Conservation (phyloP, 2,888 invertebrate species). For the Dasysyrphus tricinctus region DNA sequence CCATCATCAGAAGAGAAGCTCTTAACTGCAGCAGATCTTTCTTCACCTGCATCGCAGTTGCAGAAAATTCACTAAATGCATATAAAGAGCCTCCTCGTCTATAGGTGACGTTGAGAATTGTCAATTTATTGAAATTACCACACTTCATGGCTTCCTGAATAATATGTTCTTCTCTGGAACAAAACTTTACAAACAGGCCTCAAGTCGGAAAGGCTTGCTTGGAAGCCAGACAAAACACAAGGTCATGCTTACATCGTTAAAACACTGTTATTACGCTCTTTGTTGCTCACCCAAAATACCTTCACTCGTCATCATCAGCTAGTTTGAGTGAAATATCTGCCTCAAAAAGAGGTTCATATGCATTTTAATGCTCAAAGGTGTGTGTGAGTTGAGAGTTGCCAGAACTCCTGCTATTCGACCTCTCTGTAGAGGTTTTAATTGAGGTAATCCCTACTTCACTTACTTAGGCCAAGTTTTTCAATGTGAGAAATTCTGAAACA, state of each 20-base stretch:
- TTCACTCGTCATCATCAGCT: conserved; percentile 32
- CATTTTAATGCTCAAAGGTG: conserved; percentile 13
- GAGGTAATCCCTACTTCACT: no score
- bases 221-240: conserved; percentile 32
- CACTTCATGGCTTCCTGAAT: conserved; percentile 51
- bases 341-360: not conserved
- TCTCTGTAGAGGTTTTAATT: no score
- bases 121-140: conserved; percentile 53
- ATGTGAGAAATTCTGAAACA: no score
- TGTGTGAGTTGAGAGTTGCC: not conserved
- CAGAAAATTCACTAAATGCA: conserved; percentile 12
- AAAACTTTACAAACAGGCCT: conserved; percentile 14
- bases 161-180: not conserved
- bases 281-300: conserved; percentile 30
- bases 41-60: conserved; percentile 11
- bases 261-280: conserved; percentile 59
- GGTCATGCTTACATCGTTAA: conserved; percentile 59
- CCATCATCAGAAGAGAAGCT: not conserved
- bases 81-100: conserved; percentile 27
- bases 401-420: no score
- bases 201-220: not conserved
- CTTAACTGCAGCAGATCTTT: conserved; percentile 47
- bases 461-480: no score
- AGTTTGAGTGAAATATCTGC: conserved; percentile 29
- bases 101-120: conserved; percentile 37